phyloP scores from a whole-genome alignment of 2,113 vertebrate species.

The Merops nubicus region DNA sequence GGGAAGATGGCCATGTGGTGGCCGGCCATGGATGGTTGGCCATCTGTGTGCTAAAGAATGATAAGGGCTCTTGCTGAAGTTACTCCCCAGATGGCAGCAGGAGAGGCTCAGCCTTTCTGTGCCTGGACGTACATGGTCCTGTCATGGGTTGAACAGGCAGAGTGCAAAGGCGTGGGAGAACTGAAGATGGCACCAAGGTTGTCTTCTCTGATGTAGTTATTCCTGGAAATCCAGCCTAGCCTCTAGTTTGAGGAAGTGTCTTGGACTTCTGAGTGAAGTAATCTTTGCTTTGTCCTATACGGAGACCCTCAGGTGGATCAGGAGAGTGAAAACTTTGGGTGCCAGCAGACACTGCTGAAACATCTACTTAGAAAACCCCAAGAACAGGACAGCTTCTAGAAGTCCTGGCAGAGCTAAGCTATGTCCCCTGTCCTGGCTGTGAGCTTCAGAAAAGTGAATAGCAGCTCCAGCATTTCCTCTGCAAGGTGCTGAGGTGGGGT shows the following conservation, averaged over 20 bases:
- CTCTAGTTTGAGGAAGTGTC: background rate
- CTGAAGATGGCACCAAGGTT: background rate
- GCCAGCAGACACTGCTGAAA: background rate
- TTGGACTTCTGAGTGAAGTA: background rate
- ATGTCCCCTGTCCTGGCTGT: accelerated
- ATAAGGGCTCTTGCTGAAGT: background rate
- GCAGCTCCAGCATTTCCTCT: background rate
- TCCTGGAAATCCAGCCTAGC: background rate
- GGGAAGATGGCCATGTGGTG: background rate
- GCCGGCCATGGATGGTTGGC: background rate
- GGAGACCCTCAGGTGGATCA: background rate
- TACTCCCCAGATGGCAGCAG: background rate
- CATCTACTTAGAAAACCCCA: background rate
- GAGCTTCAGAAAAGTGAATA: background rate
- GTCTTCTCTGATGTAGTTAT: background rate
- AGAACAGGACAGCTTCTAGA: background rate
- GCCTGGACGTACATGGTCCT: background rate
- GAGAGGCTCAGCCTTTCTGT: background rate
- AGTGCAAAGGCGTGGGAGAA: background rate
- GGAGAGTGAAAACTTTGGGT: background rate
- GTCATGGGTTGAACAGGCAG: accelerated
- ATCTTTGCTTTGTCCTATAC: background rate
- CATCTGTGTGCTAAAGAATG: background rate
- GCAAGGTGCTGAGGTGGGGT: background rate
- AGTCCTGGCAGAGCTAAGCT: background rate